Evolutionary conservation across 2,113 vertebrate genomes (phyloP).

Genomic region (Scatophagus argus): DNA sequence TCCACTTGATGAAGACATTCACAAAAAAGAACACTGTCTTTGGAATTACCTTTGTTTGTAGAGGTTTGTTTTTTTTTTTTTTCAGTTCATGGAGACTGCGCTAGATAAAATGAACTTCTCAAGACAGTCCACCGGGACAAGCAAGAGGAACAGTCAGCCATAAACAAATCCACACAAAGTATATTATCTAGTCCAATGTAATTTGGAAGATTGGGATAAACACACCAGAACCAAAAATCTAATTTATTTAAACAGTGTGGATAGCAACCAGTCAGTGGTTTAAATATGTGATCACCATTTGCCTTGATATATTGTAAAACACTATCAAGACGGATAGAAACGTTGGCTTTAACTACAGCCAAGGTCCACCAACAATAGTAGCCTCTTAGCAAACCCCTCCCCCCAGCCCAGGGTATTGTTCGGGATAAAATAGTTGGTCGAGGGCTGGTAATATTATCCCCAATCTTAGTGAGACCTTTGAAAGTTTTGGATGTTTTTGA

Average conservation of each 20-base stretch:
- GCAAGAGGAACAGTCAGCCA: background rate
- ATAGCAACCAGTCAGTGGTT: constrained; percentile 6
- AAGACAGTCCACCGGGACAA: background rate
- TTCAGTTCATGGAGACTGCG: background rate
- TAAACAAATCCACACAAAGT: background rate
- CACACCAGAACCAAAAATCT: background rate
- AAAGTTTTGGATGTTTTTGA: background rate
- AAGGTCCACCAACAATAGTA: background rate
- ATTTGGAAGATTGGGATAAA: background rate
- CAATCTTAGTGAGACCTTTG: background rate
- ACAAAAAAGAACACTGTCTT: background rate
- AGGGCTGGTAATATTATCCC: background rate
- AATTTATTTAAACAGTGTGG: background rate
- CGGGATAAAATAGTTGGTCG: constrained; percentile 4
- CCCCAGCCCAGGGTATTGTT: constrained; percentile 31
- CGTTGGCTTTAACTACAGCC: background rate
- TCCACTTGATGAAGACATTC: background rate
- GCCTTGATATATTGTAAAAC: background rate
- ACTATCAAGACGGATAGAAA: background rate
- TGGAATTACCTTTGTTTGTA: background rate
- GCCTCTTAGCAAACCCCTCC: constrained; percentile 22
- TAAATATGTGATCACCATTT: background rate
- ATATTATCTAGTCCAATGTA: background rate
- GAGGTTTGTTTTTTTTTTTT: too few species aligned
- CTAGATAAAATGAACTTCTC: background rate